A percentile compares a stretch with the other conserved stretches of the same genome.
These are phyloP conservation scores for Ceratoteleas bidentatus DNA, from an alignment of 1,140 invertebrate species.

Conservation along the genomic window DNA sequence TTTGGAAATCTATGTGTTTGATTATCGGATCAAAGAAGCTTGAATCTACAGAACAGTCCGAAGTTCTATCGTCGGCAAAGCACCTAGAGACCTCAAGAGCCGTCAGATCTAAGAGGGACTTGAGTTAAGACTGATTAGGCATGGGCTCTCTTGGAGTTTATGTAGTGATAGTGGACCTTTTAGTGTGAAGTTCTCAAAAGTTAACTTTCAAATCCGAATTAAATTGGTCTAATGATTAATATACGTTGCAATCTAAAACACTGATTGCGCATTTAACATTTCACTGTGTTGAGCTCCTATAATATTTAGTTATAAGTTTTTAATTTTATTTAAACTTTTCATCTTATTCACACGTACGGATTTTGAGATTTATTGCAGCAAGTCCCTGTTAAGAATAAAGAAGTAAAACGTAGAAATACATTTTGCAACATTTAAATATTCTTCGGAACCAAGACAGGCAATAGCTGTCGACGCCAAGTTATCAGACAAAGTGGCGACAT, in stretches of 20 bases:
- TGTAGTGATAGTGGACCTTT: slow-evolving; percentile 46
- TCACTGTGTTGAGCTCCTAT: no score
- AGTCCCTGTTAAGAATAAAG: no score
- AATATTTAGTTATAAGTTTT: no score
- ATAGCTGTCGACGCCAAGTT: no score
- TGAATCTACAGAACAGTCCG: slow-evolving; percentile 26
- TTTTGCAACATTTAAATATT: no score
- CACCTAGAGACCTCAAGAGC: slow-evolving; percentile 33
- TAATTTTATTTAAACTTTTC: no score
- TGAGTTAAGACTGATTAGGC: slow-evolving; percentile 53
- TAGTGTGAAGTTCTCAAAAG: slow-evolving; percentile 26
- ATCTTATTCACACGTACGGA: no score
- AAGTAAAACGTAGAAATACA: no score
- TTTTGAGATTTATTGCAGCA: no score
- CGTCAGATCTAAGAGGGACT: slow-evolving; percentile 43
- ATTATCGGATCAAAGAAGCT: slow-evolving; percentile 44
- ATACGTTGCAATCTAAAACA: background rate
- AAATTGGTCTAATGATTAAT: slow-evolving; percentile 11
- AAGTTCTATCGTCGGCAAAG: slow-evolving; percentile 36
- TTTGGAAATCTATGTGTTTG: slow-evolving; percentile 24
- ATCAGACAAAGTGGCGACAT: no score
- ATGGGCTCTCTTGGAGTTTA: slow-evolving; percentile 47
- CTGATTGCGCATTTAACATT: background rate
- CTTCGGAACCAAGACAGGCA: no score
- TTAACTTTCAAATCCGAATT: slow-evolving; percentile 22